Conservation (phyloP, 2,888 invertebrate species). For the Volucella zonaria region DNA sequence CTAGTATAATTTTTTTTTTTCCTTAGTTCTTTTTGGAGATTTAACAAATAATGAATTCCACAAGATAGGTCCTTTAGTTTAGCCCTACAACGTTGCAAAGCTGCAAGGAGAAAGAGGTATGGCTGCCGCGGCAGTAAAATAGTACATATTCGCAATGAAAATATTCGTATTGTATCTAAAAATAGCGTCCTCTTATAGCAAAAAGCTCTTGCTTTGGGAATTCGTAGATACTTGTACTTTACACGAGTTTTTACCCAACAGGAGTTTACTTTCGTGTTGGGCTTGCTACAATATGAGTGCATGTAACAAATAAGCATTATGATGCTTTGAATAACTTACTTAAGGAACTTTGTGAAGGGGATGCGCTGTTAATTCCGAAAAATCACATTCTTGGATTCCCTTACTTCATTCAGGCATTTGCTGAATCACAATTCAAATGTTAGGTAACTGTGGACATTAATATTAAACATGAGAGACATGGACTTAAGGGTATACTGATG, state of each 20-base stretch:
- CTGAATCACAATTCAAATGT: no score
- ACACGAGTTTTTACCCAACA: constrained; percentile 23
- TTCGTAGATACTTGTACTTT: constrained; percentile 42
- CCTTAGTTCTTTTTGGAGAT: constrained; percentile 13
- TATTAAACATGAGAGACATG: no score
- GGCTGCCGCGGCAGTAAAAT: constrained; percentile 1
- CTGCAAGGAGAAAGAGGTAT: neutral
- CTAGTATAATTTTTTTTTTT: constrained; percentile 9
- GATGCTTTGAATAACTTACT: constrained; percentile 24
- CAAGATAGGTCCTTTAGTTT: constrained; percentile 25
- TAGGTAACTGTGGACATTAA: no score
- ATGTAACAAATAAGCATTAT: constrained; percentile 24
- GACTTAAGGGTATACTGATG: no score
- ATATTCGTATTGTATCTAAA: neutral
- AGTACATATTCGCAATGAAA: neutral
- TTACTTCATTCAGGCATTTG: neutral
- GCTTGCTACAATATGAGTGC: constrained; percentile 7
- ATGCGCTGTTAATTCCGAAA: neutral
- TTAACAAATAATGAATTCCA: constrained; percentile 35
- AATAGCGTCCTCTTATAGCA: neutral
- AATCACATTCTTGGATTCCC: neutral
- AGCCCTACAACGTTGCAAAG: constrained; percentile 4
- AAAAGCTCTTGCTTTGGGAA: constrained; percentile 50
- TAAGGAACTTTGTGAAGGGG: neutral
- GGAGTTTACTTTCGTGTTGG: constrained; percentile 24